These are phyloP conservation scores for Cotesia typhae DNA, from an alignment of 1,140 invertebrate genomes.

Conservation along the genomic window DNA sequence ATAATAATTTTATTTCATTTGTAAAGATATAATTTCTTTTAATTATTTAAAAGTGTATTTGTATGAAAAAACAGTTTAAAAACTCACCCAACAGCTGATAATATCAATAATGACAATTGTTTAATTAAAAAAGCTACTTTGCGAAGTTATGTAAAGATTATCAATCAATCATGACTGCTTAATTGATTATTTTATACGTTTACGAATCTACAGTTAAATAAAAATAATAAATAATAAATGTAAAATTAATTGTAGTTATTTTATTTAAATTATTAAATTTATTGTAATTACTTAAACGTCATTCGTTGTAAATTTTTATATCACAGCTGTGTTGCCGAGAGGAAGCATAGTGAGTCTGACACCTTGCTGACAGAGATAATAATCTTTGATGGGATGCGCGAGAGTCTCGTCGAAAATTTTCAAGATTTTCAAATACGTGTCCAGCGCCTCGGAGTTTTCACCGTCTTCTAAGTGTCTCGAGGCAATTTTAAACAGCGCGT, in stretches of 20 bases:
- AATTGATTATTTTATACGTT: background rate
- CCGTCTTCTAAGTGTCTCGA: slow-evolving; percentile 72
- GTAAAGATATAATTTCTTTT: too few species aligned
- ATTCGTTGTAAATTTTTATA: slow-evolving; percentile 29
- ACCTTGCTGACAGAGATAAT: slow-evolving; percentile 83
- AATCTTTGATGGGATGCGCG: slow-evolving; percentile 80
- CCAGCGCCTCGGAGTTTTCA: slow-evolving; percentile 72
- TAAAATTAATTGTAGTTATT: background rate
- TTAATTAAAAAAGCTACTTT: background rate
- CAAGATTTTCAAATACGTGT: slow-evolving; percentile 75
- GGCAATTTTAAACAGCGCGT: slow-evolving; percentile 74
- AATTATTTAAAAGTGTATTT: too few species aligned
- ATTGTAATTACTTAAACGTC: too few species aligned
- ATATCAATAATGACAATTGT: background rate
- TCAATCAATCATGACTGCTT: background rate
- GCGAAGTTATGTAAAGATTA: too few species aligned
- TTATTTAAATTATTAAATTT: too few species aligned
- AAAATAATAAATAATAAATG: slow-evolving; percentile 7
- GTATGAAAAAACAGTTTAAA: background rate
- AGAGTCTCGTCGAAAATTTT: slow-evolving; percentile 76
- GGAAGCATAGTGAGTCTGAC: slow-evolving; percentile 77
- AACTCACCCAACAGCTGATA: background rate
- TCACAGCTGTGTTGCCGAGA: slow-evolving; percentile 69
- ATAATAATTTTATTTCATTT: too few species aligned
- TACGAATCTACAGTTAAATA: background rate